Evolutionary conservation across 2,797 vertebrate genomes (phyloP).

Genomic region (Philypnodon macrostomus): DNA sequence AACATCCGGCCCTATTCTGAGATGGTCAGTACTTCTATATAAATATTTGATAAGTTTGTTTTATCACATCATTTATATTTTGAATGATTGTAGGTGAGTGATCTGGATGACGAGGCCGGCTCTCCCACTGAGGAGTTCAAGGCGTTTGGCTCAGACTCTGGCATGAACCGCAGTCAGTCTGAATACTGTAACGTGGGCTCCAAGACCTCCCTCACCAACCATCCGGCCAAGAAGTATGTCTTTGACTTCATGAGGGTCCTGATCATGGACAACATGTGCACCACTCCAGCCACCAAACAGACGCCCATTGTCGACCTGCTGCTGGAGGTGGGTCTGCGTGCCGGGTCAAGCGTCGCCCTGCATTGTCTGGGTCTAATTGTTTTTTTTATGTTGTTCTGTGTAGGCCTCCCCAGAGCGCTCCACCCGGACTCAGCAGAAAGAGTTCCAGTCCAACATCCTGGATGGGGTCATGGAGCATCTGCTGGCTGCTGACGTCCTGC

Average conservation of each 20-base stretch:
- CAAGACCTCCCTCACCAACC: constrained; percentile 95
- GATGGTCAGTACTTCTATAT: constrained; percentile 81
- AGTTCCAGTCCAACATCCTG: constrained; percentile 96
- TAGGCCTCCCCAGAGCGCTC: constrained; percentile 97
- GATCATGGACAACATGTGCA: constrained; percentile 96
- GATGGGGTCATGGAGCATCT: constrained; percentile 98
- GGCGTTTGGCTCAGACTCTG: constrained; percentile 88
- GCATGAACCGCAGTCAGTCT: constrained; percentile 98
- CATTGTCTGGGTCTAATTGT: no score
- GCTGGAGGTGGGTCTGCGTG: constrained; percentile 82
- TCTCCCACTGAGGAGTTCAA: constrained; percentile 98
- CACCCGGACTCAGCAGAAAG: constrained; percentile 96
- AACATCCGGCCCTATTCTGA: constrained; percentile 97
- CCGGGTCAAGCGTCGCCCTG: no score
- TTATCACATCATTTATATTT: no score
- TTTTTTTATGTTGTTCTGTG: background rate
- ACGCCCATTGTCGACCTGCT: constrained; percentile 94
- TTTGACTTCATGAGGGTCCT: constrained; percentile 98
- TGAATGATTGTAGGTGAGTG: no score
- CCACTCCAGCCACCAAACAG: constrained; percentile 94
- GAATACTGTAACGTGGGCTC: constrained; percentile 97
- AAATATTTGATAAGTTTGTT: no score
- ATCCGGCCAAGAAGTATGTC: constrained; percentile 97
- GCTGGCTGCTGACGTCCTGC: constrained; percentile 92
- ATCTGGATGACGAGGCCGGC: constrained; percentile 92